Base-by-base conservation (phyloP, 2,888 invertebrate species). In the Polymixis lichenea region DNA sequence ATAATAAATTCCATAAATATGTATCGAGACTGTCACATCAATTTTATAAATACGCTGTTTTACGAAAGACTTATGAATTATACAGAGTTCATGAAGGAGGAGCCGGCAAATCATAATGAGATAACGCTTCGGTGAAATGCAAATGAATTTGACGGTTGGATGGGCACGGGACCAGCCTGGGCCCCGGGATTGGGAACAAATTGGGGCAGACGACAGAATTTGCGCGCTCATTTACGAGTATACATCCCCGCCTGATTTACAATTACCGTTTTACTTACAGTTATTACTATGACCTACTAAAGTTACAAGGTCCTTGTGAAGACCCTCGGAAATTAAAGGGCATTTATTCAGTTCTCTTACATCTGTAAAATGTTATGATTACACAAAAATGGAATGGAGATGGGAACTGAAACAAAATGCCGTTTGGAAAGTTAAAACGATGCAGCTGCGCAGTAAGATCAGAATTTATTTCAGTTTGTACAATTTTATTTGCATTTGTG, bases 101-200 rank as follows among this genome's bases (percentile, higher is more conserved):
- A 93, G 93, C 93, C 91, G 88, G 90, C 88, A 92, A 92, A 90
- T 91, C 89, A 90, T 94, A 95, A 95, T 93, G 90, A 94, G 94
- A 92, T 94, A 93, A 94, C 93, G 92, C 92, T 89, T 90, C 89
- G 88, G 86, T 88, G 91, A 91, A 92, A 95, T 94, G 95, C 94
- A 95, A 95, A 95, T 94, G 92, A 93, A 93, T 94, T 94, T 91
- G 90, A 88, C 88, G 90, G 90, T 87, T 88, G 89, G 89, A 87
- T 89, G 90, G 88, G 84, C 87, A 80, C 88, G 84, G 88, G 88
- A 86, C 85, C 85, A 86, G 80, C 75, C 71, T 53, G 70, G 64
- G 77, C 76, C 77, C 82, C 78, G 86, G 90, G 89, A 91, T 92
- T 89, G 89, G 85, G 89, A 90, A 91, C 90, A 93, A 94, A 94